A percentile compares a stretch with the other conserved stretches of the same genome.
These are phyloP conservation scores for Phortica magna DNA, from an alignment of 2,888 invertebrate species.

Conservation along the genomic window DNA sequence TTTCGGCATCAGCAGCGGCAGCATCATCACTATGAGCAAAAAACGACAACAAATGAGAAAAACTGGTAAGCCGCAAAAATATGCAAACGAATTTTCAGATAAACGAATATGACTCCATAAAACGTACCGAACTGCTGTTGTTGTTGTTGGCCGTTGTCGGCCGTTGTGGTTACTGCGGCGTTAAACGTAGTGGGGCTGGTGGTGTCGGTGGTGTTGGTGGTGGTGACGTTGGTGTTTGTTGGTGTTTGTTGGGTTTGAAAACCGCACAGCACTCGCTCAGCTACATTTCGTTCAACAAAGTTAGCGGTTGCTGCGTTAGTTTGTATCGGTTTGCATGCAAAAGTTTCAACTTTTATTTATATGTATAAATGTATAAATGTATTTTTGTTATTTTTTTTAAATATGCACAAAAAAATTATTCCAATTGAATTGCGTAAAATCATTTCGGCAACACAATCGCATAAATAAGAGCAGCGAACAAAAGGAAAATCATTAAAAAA, in stretches of 20 bases:
- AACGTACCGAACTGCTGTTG: background rate
- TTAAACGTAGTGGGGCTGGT: background rate
- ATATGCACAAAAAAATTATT: background rate
- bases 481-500: background rate
- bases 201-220: background rate
- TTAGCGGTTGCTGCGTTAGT: background rate
- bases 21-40: background rate
- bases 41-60: conserved; percentile 27
- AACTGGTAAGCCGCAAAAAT: conserved; percentile 34
- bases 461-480: background rate
- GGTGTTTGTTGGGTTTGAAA: background rate
- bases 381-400: background rate
- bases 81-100: conserved; percentile 23
- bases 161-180: background rate
- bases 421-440: conserved; percentile 4
- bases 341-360: conserved; percentile 14
- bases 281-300: conserved; percentile 5
- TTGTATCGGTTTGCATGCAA: background rate
- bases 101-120: background rate
- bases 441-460: background rate
- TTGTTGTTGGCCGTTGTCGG: background rate
- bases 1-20: conserved; percentile 4
- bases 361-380: no score
- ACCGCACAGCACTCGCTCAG: conserved; percentile 6
- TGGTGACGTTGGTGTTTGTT: background rate